Evolutionary conservation across 1,140 invertebrate species (phyloP).

Genomic region (Latrodectus geometricus): DNA sequence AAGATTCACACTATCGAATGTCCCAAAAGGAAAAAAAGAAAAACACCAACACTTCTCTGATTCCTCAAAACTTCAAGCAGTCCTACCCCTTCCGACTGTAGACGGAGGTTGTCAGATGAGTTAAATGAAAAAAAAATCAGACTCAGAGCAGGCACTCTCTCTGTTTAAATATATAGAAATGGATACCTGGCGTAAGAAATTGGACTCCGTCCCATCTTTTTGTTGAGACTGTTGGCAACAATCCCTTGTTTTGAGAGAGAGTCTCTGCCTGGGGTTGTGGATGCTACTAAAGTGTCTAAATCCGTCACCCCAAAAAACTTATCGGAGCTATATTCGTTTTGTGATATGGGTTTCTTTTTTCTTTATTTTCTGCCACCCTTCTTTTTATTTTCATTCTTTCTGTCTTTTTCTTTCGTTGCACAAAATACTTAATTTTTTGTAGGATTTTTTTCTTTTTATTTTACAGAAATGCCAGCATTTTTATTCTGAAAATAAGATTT

Average conservation of each 20-base stretch:
- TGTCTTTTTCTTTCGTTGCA: neutral
- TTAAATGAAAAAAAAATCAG: neutral
- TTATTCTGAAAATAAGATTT: too few relatives aligned
- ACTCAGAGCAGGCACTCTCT: neutral
- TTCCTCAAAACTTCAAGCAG: neutral
- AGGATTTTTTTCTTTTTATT: too few relatives aligned
- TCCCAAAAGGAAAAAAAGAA: too few relatives aligned
- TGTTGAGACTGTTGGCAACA: conserved; percentile 45
- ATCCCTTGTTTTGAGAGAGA: conserved; percentile 45
- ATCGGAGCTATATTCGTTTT: conserved; percentile 38
- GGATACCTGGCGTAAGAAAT: conserved; percentile 53
- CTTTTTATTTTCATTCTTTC: neutral
- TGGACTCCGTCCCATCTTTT: conserved; percentile 57
- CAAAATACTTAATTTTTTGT: too few relatives aligned
- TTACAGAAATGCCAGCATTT: too few relatives aligned
- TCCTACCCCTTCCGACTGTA: neutral
- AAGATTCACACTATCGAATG: too few relatives aligned
- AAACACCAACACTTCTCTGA: too few relatives aligned
- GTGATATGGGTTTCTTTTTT: conserved; percentile 32
- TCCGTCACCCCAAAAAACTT: conserved; percentile 38
- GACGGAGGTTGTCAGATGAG: too few relatives aligned
- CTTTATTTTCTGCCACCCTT: conserved; percentile 11
- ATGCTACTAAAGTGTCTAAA: conserved; percentile 29
- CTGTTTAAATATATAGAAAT: conserved; percentile 61
- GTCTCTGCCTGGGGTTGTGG: conserved; percentile 13